These are phyloP conservation scores for Pygoscelis antarcticus DNA, from an alignment of 2,113 vertebrate genomes.

Conservation along the genomic window DNA sequence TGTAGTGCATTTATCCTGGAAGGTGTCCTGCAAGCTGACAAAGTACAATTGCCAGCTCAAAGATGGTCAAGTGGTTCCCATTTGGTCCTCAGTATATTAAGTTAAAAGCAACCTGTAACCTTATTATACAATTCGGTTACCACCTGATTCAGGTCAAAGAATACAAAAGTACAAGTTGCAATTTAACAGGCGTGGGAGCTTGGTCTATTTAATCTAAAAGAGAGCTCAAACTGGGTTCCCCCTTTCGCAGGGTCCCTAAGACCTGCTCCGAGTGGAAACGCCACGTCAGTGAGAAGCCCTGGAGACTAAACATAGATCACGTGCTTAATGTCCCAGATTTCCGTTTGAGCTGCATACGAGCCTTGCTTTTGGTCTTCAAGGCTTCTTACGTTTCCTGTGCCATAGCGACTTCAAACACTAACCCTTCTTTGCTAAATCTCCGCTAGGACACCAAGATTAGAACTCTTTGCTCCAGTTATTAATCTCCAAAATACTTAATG, in stretches of 20 bases:
- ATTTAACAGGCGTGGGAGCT: not conserved
- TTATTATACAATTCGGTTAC: not conserved
- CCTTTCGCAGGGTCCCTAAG: not conserved
- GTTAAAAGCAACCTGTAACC: not conserved
- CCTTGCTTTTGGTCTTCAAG: constrained; percentile 9
- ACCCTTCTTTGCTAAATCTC: constrained; percentile 1
- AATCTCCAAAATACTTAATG: constrained; percentile 32
- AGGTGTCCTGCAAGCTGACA: not conserved
- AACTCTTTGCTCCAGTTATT: constrained; percentile 43
- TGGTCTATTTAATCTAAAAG: constrained; percentile 24
- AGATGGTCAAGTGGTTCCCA: not conserved
- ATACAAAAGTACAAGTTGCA: not conserved
- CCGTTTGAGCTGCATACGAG: not conserved
- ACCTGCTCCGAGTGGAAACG: not conserved
- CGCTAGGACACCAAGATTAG: constrained; percentile 39
- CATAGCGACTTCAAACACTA: constrained; percentile 11
- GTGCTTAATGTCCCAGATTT: constrained; percentile 41
- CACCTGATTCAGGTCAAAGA: constrained; percentile 23
- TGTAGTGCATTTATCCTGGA: not conserved
- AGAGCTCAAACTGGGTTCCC: constrained; percentile 37
- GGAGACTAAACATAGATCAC: constrained; percentile 1
- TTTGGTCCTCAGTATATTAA: not conserved
- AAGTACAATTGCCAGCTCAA: not conserved
- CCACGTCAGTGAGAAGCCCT: constrained; percentile 24
- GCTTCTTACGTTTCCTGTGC: constrained; percentile 39